phyloP scores from a whole-genome alignment of 1,140 invertebrate species.

The Drosophila navojoa region DNA sequence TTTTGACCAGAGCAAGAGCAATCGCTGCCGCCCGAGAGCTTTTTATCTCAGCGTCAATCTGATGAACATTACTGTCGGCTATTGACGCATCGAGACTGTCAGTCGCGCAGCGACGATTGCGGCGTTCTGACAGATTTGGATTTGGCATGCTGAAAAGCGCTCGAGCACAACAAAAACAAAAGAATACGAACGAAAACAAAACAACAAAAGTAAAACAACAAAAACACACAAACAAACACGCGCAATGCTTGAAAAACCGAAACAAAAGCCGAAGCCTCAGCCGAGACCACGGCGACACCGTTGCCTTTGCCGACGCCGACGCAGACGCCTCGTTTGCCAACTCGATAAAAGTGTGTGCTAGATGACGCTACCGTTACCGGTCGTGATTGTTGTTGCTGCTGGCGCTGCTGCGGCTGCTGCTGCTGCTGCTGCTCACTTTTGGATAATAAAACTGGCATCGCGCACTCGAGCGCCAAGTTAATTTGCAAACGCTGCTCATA shows the following conservation, averaged over 20 bases:
- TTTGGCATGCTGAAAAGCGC: constrained; percentile 57
- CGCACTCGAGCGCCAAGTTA: constrained; percentile 81
- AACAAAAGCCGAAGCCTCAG: constrained; percentile 32
- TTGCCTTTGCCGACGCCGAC: constrained; percentile 32
- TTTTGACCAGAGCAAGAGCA: constrained; percentile 9
- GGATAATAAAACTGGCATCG: constrained; percentile 81
- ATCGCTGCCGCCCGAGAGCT: constrained; percentile 15
- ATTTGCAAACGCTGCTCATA: constrained; percentile 77
- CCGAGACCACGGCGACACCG: constrained; percentile 33
- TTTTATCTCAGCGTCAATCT: constrained; percentile 17
- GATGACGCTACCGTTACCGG: constrained; percentile 69
- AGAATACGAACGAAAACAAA: constrained; percentile 15
- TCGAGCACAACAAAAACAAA: constrained; percentile 32
- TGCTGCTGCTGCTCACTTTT: constrained; percentile 65
- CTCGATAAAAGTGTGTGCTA: constrained; percentile 79
- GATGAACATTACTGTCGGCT: constrained; percentile 40
- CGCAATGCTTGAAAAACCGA: constrained; percentile 21
- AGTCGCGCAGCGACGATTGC: constrained; percentile 40
- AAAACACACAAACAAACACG: constrained; percentile 26
- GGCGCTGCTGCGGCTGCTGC: constrained; percentile 32
- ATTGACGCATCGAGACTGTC: constrained; percentile 30
- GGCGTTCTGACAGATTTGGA: constrained; percentile 57
- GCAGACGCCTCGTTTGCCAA: constrained; percentile 64
- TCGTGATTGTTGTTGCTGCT: constrained; percentile 42
- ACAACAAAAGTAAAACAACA: constrained; percentile 11